Evolutionary conservation across 2,888 invertebrate genomes (phyloP).

Genomic region (Rhogogaster chlorosoma): DNA sequence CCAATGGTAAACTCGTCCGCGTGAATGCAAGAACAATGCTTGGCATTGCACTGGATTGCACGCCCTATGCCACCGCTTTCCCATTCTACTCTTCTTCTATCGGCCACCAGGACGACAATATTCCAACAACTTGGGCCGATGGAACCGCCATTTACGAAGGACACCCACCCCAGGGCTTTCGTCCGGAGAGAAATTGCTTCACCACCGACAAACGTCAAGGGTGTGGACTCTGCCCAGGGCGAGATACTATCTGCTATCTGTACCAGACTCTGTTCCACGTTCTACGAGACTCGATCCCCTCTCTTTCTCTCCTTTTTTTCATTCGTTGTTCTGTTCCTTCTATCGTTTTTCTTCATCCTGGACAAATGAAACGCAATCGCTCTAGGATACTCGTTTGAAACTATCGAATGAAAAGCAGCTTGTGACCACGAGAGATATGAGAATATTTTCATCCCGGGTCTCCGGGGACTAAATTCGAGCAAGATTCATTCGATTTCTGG

Average conservation of each 20-base stretch:
- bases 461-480: neutral
- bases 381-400: neutral
- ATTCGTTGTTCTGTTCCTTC: neutral
- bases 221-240: neutral
- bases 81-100: constrained; percentile 39
- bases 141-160: constrained; percentile 31
- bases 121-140: constrained; percentile 43
- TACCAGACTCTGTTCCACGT: neutral
- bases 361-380: constrained; percentile 4
- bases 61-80: constrained; percentile 34
- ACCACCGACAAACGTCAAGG: constrained; percentile 23
- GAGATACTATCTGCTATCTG: neutral
- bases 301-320: neutral
- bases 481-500: neutral
- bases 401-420: neutral
- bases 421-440: neutral
- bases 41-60: constrained; percentile 60
- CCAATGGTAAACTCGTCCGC: constrained; percentile 36
- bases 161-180: neutral
- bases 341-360: neutral
- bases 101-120: constrained; percentile 21
- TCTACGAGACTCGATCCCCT: neutral
- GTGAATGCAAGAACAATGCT: constrained; percentile 66
- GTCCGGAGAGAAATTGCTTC: constrained; percentile 36
- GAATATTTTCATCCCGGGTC: neutral